Evolutionary conservation across 37 sponge, comb jelly and placozoan species (phyloP).

Genomic region (Ephydatia muelleri): DNA sequence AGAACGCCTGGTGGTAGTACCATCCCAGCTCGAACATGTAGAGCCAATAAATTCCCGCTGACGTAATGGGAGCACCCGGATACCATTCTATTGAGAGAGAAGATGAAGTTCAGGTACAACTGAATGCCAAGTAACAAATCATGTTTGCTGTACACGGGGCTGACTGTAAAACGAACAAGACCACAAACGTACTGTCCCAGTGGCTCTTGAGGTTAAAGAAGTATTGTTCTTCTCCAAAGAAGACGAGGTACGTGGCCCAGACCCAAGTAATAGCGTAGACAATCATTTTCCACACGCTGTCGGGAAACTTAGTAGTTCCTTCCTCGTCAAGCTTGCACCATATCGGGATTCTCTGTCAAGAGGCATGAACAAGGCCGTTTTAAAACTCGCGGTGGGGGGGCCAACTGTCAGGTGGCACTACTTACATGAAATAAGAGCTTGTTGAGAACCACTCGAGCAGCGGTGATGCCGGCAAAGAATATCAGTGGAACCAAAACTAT

Average conservation of each 20-base stretch:
- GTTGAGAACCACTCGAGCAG: slow-evolving; percentile 39
- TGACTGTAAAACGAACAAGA: too few species aligned
- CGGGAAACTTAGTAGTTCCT: slow-evolving; percentile 60
- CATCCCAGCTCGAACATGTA: slow-evolving; percentile 58
- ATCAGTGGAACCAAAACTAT: not conserved
- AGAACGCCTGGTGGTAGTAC: slow-evolving; percentile 30
- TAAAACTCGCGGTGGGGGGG: too few species aligned
- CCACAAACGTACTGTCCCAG: slow-evolving; percentile 53
- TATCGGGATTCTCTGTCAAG: slow-evolving; percentile 49
- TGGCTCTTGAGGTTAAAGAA: slow-evolving; percentile 58
- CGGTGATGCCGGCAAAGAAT: slow-evolving; percentile 28
- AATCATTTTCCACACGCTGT: slow-evolving; percentile 60
- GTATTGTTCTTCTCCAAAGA: slow-evolving; percentile 7
- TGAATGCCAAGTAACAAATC: not conserved
- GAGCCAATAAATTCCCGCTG: slow-evolving; percentile 45
- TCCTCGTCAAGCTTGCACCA: slow-evolving; percentile 52
- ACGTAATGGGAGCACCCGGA: slow-evolving; percentile 3
- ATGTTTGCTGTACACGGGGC: not conserved
- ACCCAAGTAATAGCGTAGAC: slow-evolving; percentile 42
- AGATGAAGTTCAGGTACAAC: not conserved
- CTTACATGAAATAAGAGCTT: slow-evolving; percentile 40
- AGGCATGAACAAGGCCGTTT: too few species aligned
- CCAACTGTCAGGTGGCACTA: too few species aligned
- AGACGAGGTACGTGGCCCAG: slow-evolving; percentile 31
- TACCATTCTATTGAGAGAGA: slow-evolving; percentile 34